Evolutionary conservation across 23 tunicate species (phyloP), one percentile per base, ranked within the genome.

Genomic region (Diplosoma virens): DNA sequence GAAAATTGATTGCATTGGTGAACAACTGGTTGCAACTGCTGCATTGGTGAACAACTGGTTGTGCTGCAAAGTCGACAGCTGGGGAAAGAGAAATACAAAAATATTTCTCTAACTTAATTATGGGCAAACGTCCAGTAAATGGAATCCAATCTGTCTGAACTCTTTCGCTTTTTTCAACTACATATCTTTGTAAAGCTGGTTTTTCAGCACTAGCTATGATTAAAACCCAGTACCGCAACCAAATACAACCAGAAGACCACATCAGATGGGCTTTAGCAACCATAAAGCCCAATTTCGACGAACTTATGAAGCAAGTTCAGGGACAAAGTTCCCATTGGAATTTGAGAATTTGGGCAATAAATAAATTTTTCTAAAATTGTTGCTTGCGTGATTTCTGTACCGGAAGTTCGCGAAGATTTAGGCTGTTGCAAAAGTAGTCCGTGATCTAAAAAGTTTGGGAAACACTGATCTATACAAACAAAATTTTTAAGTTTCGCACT

Each of bases 41-140:
- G n/a, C n/a, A n/a, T n/a, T n/a, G n/a, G n/a, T n/a, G n/a, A 48
- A 80, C 77, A 80, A 28, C 50, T 71, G 79, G 25, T 68, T 47
- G 79, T 47, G 25, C 48, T 80, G 77, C 66, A 72, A 80, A 80
- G 85, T 58, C 79, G 79, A 71, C 79, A 71, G 52, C 25, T 80
- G 67, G 71, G 79, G 79, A 80, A 31, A 77, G 36, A 82, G 70
- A 82, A 82, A 29, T 78, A 34, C 36, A 41, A n/a, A 65, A 78
- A 20, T 6, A 14, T 78, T 64, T 41, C 75, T 78, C 35, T 65
- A 59, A 45, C 83, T 65, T 59, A 78, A 45, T 65, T 78, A 36
- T 78, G 73, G 74, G 59, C 83, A 45, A 45, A 78, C 18, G 69
- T 31, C 24, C 81, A 56, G 28, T 76, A 68, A 2, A 23, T 26